Base-by-base conservation (phyloP, 1,140 invertebrate genomes). In the Aphelenchoides fujianensis region DNA sequence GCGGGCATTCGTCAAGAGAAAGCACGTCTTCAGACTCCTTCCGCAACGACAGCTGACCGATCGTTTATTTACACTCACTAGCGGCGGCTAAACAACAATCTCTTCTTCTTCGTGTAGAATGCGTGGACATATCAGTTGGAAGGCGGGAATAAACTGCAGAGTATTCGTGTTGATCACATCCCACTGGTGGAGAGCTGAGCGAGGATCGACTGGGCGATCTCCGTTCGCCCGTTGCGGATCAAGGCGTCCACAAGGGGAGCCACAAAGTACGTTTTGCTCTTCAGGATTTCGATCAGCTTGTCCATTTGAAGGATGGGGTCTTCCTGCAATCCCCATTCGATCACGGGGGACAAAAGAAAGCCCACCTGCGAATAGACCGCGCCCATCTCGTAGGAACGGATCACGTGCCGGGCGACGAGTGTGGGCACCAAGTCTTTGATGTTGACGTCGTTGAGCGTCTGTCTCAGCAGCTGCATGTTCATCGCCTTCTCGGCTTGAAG, bases 201-300 rank as follows among this genome's bases (percentile, higher is more conserved):
- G 5, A 59, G 23, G 19, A 59, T 59, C 5, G 55, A 59, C 32
- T 78, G 62, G 28, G 76, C 77, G 23, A 78, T 37, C 9, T 52
- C 28, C 31, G 70, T 70, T 34, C 80, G 73, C 36, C 78, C 78
- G 63, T 80, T 80, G 52, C 78, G 48, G 52, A 81, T 81, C 12
- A 81, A 72, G 2, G 79, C 72, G 37, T 81, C 79, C 31, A 79
- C 79, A 3, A 81, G 27, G n/a, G 80, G 74, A 31, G 74, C 77
- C 9, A 77, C 36, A 79, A 79, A 81, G 53, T 81, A 74, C 59
- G 81, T 82, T 67, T 82, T 81, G 35, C 79, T 81, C 53, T 78
- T 79, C 3, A 81, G 69, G 66, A 81, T 77, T 34, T 80, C 80
- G 61, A 81, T 82, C 2, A 81, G 68, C 19, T 80, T 76, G 54